Base-by-base conservation (phyloP, 2,113 vertebrate genomes). In the Madoqua kirkii region DNA sequence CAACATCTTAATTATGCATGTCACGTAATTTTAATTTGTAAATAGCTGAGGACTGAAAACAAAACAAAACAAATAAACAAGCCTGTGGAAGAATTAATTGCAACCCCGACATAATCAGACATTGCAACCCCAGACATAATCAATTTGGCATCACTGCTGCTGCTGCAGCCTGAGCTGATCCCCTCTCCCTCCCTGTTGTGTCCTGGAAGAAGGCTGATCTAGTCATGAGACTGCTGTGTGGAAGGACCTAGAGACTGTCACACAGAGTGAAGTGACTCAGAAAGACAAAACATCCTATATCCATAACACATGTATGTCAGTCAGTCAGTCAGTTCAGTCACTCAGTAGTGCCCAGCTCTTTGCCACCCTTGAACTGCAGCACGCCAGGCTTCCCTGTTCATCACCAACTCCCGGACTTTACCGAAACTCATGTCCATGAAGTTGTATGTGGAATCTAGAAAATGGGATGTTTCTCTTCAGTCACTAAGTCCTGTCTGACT, bases 61-160 rank as follows among this genome's bases (percentile, higher is more conserved):
- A 59, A 67, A 52, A 62, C 15, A 59, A 11, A 59, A 59, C 9
- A 27, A 29, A 52, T 52, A 17, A 71, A 27, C 12, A 76, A 45
- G 13, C 6, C 11, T 14, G 21, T 16, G 29, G 31, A 48, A 17
- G 74, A 15, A 5, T 48, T 33, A 27, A 31, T 5, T 85, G 19
- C 90, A 96, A 91, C 27, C 2, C 21, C 5, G 91, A 93, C 29
- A 23, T 48, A 78, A 87, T 12, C 9, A 89, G 78, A n/a, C 95
- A 94, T 79, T 25, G 50, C 45, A 48, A 48, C 45, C 45, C 45
- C 45, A 11, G 45, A 48, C 9, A 11, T 48, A 48, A 48, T 48
- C 45, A 11, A 48, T 48, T 79, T 25, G 50, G 64, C 2, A 45
- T 88, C 59, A 86, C 4, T 0, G n/a, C 43, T 33, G 40, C 52